Evolutionary conservation across 1,140 invertebrate genomes (phyloP), one percentile per base, ranked within the genome.

Genomic region (Lepidotrigona ventralis): DNA sequence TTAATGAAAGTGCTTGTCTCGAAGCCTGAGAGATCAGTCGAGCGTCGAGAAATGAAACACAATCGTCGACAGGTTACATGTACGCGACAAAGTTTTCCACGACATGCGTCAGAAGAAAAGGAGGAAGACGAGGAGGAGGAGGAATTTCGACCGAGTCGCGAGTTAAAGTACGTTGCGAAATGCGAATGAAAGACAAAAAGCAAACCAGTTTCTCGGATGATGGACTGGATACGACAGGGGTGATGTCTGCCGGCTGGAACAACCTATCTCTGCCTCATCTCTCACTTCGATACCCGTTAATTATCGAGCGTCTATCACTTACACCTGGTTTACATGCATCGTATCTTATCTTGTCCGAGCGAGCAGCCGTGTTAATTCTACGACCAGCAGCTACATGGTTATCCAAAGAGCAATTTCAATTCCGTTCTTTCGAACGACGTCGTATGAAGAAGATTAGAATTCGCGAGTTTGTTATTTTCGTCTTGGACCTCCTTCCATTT

Each of bases 291-390:
- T 86, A 85, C 76, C 87, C 76, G 63, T 87, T 89, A 89, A 89
- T 89, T 89, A 89, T 79, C 82, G 85, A 82, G 60, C 79, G 79
- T 81, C 78, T 89, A 88, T 89, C 87, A 84, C 87, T 89, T 89
- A 88, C 87, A 89, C 87, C 85, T 89, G 84, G 87, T 89, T 89
- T 89, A 89, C 85, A 88, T 84, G 86, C 83, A 69, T 70, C 72
- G 74, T 89, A 89, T 89, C 88, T 86, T 89, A 89, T 89, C 88
- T 85, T 53, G 51, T 29, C 8, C 33, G 29, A 23, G 53, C 70
- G 39, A 80, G 68, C 74, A 39, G 21, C 64, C 80, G 82, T 86
- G 85, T 88, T 85, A 89, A 88, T 76, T 78, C 64, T 12, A 75
- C 60, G 75, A 70, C 77, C 79, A 69, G 81, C 71, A 66, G 83